A percentile compares a stretch with the other conserved stretches of the same genome.
Conservation (phyloP, 2,888 invertebrate species). For the Agonopterix alstromeriana region DNA sequence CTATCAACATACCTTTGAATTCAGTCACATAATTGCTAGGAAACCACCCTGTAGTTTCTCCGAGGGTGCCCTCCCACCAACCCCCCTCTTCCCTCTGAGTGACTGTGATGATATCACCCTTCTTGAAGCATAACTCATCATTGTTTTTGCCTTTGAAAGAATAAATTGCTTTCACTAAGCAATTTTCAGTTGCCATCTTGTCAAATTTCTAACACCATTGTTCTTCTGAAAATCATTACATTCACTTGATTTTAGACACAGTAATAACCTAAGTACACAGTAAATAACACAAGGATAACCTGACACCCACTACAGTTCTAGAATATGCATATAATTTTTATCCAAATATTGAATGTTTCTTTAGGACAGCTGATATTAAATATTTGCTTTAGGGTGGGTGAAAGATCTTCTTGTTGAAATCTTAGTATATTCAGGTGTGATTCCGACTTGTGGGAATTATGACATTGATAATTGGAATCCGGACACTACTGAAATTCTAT, state of each 20-base stretch:
- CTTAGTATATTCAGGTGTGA: too few relatives aligned
- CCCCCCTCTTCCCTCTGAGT: conserved; percentile 98
- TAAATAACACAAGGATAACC: conserved; percentile 3
- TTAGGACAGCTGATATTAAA: neutral
- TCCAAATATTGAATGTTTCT: neutral
- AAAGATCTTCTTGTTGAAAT: too few relatives aligned
- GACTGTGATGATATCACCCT: conserved; percentile 97
- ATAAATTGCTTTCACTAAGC: conserved; percentile 92
- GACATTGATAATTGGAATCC: conserved; percentile 12
- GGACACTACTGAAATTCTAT: conserved; percentile 7
- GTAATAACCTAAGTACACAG: too few relatives aligned
- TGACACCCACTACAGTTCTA: conserved; percentile 1
- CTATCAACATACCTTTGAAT: conserved; percentile 78
- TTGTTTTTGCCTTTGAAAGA: conserved; percentile 97
- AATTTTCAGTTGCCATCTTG: conserved; percentile 77
- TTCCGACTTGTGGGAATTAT: too few relatives aligned
- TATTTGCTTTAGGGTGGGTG: too few relatives aligned
- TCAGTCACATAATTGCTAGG: conserved; percentile 98
- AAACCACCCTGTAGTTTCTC: conserved; percentile 98
- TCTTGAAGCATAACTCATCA: conserved; percentile 97
- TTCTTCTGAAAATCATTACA: conserved; percentile 14
- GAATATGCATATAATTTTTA: too few relatives aligned
- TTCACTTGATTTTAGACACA: neutral
- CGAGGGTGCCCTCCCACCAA: conserved; percentile 99
- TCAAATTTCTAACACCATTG: conserved; percentile 45